Evolutionary conservation across 2,888 invertebrate species (phyloP).

Genomic region (Macrophya annulata): DNA sequence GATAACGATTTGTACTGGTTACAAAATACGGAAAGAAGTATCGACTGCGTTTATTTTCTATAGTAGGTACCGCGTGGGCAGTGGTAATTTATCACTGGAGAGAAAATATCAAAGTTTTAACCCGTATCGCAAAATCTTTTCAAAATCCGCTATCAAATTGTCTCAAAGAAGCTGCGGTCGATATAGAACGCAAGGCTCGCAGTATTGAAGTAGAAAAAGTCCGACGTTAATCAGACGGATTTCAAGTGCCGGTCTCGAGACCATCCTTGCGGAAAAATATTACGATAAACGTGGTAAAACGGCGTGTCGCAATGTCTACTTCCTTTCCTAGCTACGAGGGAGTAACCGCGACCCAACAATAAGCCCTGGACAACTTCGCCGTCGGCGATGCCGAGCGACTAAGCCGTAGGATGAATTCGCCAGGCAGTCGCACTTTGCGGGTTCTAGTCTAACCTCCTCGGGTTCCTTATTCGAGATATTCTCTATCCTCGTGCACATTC

Average conservation of each 20-base stretch:
- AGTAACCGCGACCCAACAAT: conserved; percentile 18
- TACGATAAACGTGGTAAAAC: neutral
- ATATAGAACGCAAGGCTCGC: neutral
- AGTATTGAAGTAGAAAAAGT: conserved; percentile 2
- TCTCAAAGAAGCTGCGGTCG: too few species aligned
- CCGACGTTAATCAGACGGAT: neutral
- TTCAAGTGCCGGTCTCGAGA: neutral
- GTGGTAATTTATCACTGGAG: neutral
- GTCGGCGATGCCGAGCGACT: conserved; percentile 59
- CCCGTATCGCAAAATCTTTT: neutral
- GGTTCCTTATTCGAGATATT: conserved; percentile 63
- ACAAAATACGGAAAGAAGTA: conserved; percentile 36
- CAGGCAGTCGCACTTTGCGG: conserved; percentile 66
- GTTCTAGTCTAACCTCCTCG: conserved; percentile 65
- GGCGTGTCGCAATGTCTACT: neutral
- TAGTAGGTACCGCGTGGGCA: neutral
- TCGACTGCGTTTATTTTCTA: neutral
- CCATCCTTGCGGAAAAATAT: neutral
- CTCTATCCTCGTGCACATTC: conserved; percentile 59
- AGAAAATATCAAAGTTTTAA: neutral
- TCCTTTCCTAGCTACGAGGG: neutral
- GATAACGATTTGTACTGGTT: conserved; percentile 18
- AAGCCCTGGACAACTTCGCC: conserved; percentile 49
- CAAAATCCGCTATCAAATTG: neutral
- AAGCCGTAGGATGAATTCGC: conserved; percentile 71